Percentiles rank a stretch among this genome's conserved stretches.
Evolutionary conservation across 2,888 invertebrate genomes (phyloP).

Genomic region (Acrocyrtus sp.): DNA sequence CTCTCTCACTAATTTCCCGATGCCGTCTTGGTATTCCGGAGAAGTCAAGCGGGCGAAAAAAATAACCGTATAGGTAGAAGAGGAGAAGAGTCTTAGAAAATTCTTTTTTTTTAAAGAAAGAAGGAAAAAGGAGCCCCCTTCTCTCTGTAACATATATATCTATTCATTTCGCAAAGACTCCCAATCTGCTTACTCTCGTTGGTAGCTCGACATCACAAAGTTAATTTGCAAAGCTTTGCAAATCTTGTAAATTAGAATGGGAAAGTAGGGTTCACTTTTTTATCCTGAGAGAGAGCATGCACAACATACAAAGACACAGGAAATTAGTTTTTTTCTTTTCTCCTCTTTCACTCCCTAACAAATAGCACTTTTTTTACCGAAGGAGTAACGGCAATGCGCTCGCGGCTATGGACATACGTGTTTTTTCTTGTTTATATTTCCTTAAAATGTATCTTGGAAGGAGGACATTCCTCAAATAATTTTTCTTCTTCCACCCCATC

Average conservation of each 20-base stretch:
- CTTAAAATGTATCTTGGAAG: too few species aligned
- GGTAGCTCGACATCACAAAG: conserved; percentile 40
- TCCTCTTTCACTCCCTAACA: conserved; percentile 1
- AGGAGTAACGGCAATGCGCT: too few species aligned
- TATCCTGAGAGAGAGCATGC: background rate
- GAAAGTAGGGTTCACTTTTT: conserved; percentile 5
- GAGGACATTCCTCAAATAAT: background rate
- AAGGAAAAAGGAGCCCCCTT: too few species aligned
- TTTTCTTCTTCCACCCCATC: background rate
- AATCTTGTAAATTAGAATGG: conserved; percentile 51
- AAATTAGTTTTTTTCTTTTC: conserved; percentile 46
- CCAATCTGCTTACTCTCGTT: background rate
- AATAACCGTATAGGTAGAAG: too few species aligned
- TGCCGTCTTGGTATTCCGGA: conserved; percentile 14
- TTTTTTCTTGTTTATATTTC: too few species aligned
- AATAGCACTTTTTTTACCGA: conserved; percentile 20
- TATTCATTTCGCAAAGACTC: background rate
- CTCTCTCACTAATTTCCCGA: conserved; percentile 40
- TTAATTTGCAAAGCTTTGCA: conserved; percentile 51
- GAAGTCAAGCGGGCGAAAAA: conserved; percentile 17
- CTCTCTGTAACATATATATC: background rate
- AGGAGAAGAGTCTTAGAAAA: too few species aligned
- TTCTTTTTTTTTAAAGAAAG: too few species aligned
- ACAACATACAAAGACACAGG: conserved; percentile 34
- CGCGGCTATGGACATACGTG: too few species aligned